A percentile compares a stretch with the other conserved stretches of the same genome.
phyloP scores from a whole-genome alignment of 2,797 vertebrate genomes.

The Poliocrania exsul region DNA sequence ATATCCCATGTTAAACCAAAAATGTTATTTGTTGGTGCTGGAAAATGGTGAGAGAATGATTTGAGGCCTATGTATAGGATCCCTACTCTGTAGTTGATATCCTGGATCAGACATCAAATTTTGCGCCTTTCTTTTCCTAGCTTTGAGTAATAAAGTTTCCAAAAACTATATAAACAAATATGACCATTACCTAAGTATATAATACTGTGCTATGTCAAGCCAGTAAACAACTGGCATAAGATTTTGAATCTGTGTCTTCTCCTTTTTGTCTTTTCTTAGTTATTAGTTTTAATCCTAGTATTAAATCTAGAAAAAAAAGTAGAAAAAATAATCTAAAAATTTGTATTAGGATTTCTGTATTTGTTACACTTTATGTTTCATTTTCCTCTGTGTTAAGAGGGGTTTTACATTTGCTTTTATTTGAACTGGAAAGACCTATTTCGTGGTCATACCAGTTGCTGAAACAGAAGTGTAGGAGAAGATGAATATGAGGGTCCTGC shows the following conservation, averaged over 20 bases:
- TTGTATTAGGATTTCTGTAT: neutral
- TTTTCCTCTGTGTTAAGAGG: neutral
- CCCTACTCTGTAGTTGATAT: neutral
- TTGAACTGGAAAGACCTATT: neutral
- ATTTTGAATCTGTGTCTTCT: neutral
- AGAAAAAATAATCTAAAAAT: too few relatives aligned
- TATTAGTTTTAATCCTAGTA: neutral
- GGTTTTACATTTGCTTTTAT: neutral
- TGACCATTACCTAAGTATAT: neutral
- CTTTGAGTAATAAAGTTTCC: neutral
- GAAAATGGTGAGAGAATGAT: neutral
- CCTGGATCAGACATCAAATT: neutral
- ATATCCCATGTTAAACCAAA: neutral
- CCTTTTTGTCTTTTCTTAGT: neutral
- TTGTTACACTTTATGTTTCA: neutral
- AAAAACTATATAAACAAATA: neutral
- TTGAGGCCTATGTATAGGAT: neutral
- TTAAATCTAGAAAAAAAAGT: neutral
- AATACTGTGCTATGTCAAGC: neutral
- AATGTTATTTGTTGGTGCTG: neutral
- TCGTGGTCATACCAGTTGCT: neutral
- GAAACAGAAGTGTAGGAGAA: neutral
- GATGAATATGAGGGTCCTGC: accelerated
- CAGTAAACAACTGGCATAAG: neutral
- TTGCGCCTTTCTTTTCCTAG: neutral